Conservation (phyloP, 2,113 vertebrate genomes). For the Herpetotheres cachinnans region DNA sequence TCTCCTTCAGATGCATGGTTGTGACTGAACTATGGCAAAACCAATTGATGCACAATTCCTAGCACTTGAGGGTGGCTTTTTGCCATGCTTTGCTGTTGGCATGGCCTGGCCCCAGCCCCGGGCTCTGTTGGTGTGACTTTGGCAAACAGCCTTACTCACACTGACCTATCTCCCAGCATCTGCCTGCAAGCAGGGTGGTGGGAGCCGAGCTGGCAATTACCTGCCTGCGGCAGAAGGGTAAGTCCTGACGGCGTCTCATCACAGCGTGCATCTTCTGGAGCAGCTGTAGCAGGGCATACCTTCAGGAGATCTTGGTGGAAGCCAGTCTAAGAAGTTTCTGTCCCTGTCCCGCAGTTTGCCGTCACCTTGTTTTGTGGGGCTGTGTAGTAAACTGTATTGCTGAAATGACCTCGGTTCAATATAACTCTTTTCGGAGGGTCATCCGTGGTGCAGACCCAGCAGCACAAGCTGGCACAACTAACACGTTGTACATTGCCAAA, state of each 20-base stretch:
- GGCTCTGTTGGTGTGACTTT: background rate
- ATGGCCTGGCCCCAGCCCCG: background rate
- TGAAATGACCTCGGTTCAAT: slow-evolving; percentile 1
- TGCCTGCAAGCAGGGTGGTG: background rate
- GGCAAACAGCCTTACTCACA: background rate
- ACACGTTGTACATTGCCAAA: background rate
- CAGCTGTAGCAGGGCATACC: background rate
- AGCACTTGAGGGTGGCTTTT: background rate
- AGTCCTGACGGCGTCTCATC: background rate
- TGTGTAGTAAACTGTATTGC: background rate
- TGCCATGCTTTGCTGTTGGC: background rate
- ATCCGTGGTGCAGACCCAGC: background rate
- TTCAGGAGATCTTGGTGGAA: background rate
- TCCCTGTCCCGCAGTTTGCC: background rate
- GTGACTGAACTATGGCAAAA: background rate
- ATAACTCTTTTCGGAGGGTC: background rate
- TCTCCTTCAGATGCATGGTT: background rate
- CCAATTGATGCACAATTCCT: background rate
- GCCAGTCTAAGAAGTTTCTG: background rate
- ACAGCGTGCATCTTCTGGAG: background rate
- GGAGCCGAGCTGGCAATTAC: background rate
- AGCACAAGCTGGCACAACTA: background rate
- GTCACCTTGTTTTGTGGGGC: background rate
- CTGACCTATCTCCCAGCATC: background rate
- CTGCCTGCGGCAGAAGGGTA: background rate